Evolutionary conservation across 2,888 invertebrate genomes (phyloP).

Genomic region (Xanthorhoe spadicearia): DNA sequence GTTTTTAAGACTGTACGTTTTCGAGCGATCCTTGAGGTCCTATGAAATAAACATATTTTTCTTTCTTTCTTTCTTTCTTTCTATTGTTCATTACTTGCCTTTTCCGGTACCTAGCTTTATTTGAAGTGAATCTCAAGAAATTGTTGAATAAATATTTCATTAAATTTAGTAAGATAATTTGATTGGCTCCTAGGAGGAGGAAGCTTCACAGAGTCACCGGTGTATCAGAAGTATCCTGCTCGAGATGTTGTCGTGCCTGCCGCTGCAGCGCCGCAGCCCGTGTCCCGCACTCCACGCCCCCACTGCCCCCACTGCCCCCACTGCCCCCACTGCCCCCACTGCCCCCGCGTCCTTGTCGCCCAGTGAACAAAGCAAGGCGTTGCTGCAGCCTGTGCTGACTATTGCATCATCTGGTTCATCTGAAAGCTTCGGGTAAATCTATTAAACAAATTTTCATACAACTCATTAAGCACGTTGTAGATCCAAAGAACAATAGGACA

Average conservation of each 20-base stretch:
- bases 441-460: not conserved
- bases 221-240: conserved; percentile 31
- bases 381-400: not conserved
- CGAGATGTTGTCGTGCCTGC: conserved; percentile 24
- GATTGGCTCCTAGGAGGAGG: conserved; percentile 8
- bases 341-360: not conserved
- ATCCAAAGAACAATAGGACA: no score
- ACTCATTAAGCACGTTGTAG: no score
- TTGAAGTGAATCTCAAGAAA: no score
- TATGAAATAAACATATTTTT: no score
- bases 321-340: not conserved
- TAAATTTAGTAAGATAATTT: no score
- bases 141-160: no score
- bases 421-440: not conserved
- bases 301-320: not conserved
- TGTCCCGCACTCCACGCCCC: not conserved
- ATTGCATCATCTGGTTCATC: not conserved
- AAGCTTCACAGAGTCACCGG: conserved; percentile 13
- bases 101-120: no score
- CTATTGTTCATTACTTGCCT: no score
- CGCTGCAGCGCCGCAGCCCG: conserved; percentile 3
- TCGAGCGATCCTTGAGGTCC: no score
- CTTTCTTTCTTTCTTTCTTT: no score
- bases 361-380: not conserved
- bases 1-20: no score